Base-by-base conservation (phyloP, 2,888 invertebrate genomes). In the Metacarcinus magister region DNA sequence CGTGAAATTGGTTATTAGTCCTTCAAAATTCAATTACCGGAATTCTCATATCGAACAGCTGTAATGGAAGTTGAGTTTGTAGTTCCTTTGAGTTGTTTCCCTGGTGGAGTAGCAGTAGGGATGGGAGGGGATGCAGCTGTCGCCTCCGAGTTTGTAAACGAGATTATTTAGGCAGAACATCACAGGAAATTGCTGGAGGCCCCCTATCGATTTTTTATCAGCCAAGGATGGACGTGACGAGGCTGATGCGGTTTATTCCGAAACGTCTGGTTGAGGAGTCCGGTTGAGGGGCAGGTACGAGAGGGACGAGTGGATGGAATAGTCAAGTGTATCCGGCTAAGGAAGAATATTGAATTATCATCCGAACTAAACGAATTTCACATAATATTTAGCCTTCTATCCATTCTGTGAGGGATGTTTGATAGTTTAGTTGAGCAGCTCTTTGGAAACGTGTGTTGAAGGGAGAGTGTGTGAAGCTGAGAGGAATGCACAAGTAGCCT, bases 181-280 rank as follows among this genome's bases (percentile, higher is more conserved):
- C 54, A 60, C 90, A 94, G 94, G 94, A 94, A 90, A 94, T 94
- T 94, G 94, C 94, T 90, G 60, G 90, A 23, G 94, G 94, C 90
- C 94, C 89, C 23, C 13, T 43, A 94, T 94, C 54, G 94, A 94
- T 94, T 90, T 90, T 89, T 94, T 89, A 94, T 94, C 94, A 89
- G 3, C 3, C 32, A 75, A 48, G 43, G 60, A 43, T 60, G 94
- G 54, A 43, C 32, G 60, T 46, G 89, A 32, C 89, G 7, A 16
- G 87, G 32, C 93, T 67, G 39, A 19, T 67, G 48, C 43, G 32
- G n/a, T 44, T 44, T 54, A 32, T 87, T 89, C 23, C 32, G 23
- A 23, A 48, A 89, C 39, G 48, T 75, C 39, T 89, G 39, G n/a
- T 90, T 32, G 54, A n/a, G 28, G n/a, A n/a, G 60, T 3, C 32